Evolutionary conservation across 2,888 invertebrate genomes (phyloP).

Genomic region (Cosmopolites sordidus): DNA sequence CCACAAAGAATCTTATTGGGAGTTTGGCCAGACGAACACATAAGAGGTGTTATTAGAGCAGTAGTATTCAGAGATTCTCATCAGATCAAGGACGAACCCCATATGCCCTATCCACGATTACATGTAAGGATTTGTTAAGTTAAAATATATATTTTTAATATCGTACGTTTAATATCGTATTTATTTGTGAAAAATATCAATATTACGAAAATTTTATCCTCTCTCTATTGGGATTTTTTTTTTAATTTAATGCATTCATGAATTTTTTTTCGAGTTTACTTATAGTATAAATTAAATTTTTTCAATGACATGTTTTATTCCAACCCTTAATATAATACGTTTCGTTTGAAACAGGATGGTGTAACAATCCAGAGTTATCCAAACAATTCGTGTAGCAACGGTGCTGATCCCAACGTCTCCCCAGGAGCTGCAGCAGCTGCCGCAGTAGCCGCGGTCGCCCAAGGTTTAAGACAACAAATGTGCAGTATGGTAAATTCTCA

Average conservation of each 20-base stretch:
- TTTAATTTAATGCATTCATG: no score
- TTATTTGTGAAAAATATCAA: no score
- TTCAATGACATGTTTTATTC: no score
- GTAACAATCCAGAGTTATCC: conserved; percentile 57
- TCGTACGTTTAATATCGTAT: no score
- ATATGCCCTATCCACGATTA: conserved; percentile 56
- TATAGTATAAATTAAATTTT: no score
- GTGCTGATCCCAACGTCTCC: conserved; percentile 57
- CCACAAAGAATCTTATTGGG: conserved; percentile 88
- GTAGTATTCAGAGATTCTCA: conserved; percentile 88
- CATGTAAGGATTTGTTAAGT: no score
- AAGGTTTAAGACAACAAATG: conserved; percentile 82
- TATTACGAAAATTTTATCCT: no score
- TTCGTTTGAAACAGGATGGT: conserved; percentile 63
- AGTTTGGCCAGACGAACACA: conserved; percentile 92
- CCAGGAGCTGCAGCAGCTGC: conserved; percentile 75
- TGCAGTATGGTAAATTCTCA: conserved; percentile 62
- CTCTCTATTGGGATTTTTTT: no score
- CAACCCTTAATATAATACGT: no score
- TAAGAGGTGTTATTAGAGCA: conserved; percentile 85
- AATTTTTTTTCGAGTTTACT: no score
- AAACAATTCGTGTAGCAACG: conserved; percentile 55
- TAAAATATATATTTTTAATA: no score
- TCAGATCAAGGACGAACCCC: conserved; percentile 72
- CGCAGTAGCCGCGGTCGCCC: conserved; percentile 81